Conservation (phyloP, 2,797 vertebrate genomes). For the Valencia hispanica region DNA sequence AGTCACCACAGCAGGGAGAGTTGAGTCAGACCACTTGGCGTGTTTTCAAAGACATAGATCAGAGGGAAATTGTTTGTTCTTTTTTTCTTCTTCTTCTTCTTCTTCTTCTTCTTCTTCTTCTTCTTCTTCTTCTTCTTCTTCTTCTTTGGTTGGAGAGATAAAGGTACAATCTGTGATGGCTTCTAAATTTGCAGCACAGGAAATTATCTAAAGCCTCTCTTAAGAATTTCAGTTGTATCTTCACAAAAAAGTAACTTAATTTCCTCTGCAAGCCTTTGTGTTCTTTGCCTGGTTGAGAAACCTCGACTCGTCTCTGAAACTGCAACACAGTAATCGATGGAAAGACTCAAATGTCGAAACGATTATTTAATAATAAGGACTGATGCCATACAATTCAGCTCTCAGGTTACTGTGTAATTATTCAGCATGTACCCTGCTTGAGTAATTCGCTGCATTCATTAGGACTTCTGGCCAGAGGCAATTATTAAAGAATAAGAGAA, state of each 20-base stretch:
- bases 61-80: neutral
- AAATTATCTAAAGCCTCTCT: conserved; percentile 4
- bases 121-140: no score
- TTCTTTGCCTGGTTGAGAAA: neutral
- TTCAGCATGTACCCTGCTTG: conserved; percentile 3
- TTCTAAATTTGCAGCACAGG: neutral
- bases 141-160: conserved; percentile 5
- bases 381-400: neutral
- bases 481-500: neutral
- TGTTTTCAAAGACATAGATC: conserved; percentile 12
- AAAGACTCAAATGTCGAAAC: conserved; percentile 16
- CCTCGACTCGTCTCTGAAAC: neutral
- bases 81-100: no score
- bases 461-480: conserved; percentile 7
- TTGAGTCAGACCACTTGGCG: neutral
- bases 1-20: neutral
- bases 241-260: conserved; percentile 11
- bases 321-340: conserved; percentile 11
- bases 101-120: no score
- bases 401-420: conserved; percentile 15
- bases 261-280: conserved; percentile 8
- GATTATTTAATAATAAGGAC: neutral
- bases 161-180: neutral
- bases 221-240: conserved; percentile 3
- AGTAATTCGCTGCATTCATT: conserved; percentile 1